Conservation (phyloP, 2,888 invertebrate species). For the Andrena bicolor region DNA sequence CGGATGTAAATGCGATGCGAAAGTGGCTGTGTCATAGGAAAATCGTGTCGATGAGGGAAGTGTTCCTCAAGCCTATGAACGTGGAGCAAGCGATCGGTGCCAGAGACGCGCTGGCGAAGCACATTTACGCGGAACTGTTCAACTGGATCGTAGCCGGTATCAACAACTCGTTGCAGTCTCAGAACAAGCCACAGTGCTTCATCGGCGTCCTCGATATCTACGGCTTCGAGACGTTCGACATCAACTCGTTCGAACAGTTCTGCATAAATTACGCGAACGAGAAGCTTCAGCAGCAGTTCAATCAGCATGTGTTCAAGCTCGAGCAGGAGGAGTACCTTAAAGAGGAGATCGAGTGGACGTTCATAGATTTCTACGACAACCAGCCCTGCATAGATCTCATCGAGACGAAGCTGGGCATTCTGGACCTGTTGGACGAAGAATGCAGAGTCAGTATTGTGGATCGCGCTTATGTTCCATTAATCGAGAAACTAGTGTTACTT, state of each 20-base stretch:
- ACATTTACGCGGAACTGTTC: conserved; percentile 97
- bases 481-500: not conserved
- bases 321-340: conserved; percentile 99
- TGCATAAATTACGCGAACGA: conserved; percentile 99
- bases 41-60: conserved; percentile 96
- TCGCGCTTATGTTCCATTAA: not conserved
- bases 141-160: conserved; percentile 96
- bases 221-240: conserved; percentile 98
- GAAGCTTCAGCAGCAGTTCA: conserved; percentile 99
- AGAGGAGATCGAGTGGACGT: conserved; percentile 99
- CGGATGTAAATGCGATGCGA: conserved; percentile 91
- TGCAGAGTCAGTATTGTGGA: conserved; percentile 89
- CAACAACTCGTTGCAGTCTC: conserved; percentile 93
- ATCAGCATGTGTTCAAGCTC: conserved; percentile 98
- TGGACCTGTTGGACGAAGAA: conserved; percentile 98
- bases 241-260: conserved; percentile 99
- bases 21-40: conserved; percentile 96
- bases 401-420: conserved; percentile 96
- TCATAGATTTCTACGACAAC: conserved; percentile 99
- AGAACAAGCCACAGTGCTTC: conserved; percentile 88
- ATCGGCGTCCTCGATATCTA: conserved; percentile 99
- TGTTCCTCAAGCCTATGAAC: conserved; percentile 95
- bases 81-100: conserved; percentile 91
- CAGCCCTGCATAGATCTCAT: conserved; percentile 99
- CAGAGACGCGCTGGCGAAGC: conserved; percentile 97